Percentiles rank a stretch among this genome's conserved stretches.
These are phyloP conservation scores for Drosophila neutralis DNA, from an alignment of 2,888 invertebrate genomes.

Conservation along the genomic window DNA sequence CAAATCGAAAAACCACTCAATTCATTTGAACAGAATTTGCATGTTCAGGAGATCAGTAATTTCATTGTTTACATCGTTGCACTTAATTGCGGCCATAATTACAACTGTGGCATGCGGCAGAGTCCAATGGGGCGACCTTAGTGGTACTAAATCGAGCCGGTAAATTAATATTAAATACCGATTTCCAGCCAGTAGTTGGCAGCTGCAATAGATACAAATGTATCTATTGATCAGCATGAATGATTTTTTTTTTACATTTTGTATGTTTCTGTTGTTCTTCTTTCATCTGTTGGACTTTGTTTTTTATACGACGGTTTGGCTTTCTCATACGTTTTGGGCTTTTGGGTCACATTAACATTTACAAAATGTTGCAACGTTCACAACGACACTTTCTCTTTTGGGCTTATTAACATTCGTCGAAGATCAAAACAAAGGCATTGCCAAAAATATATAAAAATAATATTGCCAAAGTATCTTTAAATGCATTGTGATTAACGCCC, in stretches of 20 bases:
- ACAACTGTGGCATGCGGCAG: slow-evolving; percentile 8
- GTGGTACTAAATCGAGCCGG: slow-evolving; percentile 13
- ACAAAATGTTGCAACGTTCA: slow-evolving; percentile 55
- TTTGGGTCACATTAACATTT: slow-evolving; percentile 66
- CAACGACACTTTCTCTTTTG: slow-evolving; percentile 74
- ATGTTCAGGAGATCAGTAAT: not conserved
- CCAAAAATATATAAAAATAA: slow-evolving; percentile 29
- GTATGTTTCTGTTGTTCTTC: slow-evolving; percentile 19
- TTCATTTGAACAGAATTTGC: slow-evolving; percentile 3
- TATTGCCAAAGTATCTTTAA: slow-evolving; percentile 29
- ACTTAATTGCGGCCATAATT: slow-evolving; percentile 13
- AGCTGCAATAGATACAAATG: slow-evolving; percentile 47
- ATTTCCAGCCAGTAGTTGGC: slow-evolving; percentile 29
- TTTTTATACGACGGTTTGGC: slow-evolving; percentile 28
- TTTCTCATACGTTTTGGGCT: slow-evolving; percentile 50
- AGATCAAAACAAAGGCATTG: slow-evolving; percentile 44
- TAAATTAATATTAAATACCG: slow-evolving; percentile 42
- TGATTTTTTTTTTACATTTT: slow-evolving; percentile 8
- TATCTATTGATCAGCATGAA: slow-evolving; percentile 33
- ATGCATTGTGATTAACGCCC: slow-evolving; percentile 20
- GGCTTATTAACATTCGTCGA: slow-evolving; percentile 38
- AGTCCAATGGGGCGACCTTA: slow-evolving; percentile 34
- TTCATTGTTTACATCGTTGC: slow-evolving; percentile 9
- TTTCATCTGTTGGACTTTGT: slow-evolving; percentile 37
- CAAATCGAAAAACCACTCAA: not conserved